Base-by-base conservation (phyloP, 2,113 vertebrate genomes). In the Paratilapia polleni region DNA sequence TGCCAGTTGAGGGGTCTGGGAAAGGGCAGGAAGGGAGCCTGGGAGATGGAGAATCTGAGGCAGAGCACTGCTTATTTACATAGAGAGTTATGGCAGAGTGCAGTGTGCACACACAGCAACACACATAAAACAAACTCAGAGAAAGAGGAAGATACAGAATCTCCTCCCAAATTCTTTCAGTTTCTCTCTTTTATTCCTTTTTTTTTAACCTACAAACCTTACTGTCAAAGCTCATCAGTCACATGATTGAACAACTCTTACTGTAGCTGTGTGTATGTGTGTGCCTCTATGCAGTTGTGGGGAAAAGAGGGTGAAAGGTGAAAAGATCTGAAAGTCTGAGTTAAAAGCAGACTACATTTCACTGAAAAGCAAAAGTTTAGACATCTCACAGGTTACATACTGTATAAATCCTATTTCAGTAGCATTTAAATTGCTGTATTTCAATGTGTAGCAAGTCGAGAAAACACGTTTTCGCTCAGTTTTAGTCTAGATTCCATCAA, bases 181-280 rank as follows among this genome's bases (percentile, higher is more conserved):
- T 24, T 76, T 26, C 6, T 62, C 15, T 77, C 19, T 52, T 8
- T 62, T 10, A 41, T 15, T 59, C 58, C 5, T 43, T 56, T 24
- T 79, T n/a, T 76, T 24, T 79, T 28, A 79, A 36, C 80, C 73
- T 36, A 11, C 60, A 58, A 58, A 49, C 26, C 17, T 13, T 5
- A 14, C 73, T 62, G 59, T 87, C 82, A 78, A 15, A 88, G 63
- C 28, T 64, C 64, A 83, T 79, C 74, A 63, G 59, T 73, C 75
- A 77, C 36, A 41, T 22, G 4, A 57, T 15, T 61, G 41, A 52
- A 57, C 61, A 57, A 43, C 70, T 81, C n/a, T 34, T 66, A 17
- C 58, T 17, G 1, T 43, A 41, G 15, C 10, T 61, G 20, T 62
- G n/a, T 79, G 28, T 41, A 1, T 58, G 15, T 82, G 59, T 19